Evolutionary conservation across 2,888 invertebrate genomes (phyloP).

Genomic region (Ennomos quercinarius): DNA sequence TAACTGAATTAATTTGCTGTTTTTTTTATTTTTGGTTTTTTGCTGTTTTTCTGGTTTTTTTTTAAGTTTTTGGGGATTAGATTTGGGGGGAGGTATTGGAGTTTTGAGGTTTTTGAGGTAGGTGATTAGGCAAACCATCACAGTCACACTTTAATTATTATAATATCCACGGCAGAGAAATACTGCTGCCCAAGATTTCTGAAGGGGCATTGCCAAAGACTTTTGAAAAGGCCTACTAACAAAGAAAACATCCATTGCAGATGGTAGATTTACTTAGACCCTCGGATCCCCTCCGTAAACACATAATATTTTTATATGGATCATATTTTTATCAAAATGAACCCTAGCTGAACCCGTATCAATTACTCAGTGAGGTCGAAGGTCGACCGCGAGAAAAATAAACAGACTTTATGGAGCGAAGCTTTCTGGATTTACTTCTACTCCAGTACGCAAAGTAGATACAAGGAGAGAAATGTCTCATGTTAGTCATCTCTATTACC

Average conservation of each 20-base stretch:
- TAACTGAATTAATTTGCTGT: too few relatives aligned
- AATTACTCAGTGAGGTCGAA: constrained; percentile 40
- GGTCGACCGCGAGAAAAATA: constrained; percentile 28
- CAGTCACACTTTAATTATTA: too few relatives aligned
- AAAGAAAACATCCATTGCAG: background rate
- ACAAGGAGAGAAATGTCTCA: constrained; percentile 9
- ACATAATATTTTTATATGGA: constrained; percentile 31
- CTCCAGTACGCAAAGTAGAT: background rate
- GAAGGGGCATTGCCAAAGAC: too few relatives aligned
- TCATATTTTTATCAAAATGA: constrained; percentile 35
- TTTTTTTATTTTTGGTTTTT: too few relatives aligned
- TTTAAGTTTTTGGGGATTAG: too few relatives aligned
- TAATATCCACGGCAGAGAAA: background rate
- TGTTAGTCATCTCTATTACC: constrained; percentile 9
- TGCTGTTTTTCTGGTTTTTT: too few relatives aligned
- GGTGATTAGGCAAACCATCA: too few relatives aligned
- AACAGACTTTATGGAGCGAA: constrained; percentile 23
- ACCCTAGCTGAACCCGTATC: constrained; percentile 35
- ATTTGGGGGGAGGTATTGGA: too few relatives aligned
- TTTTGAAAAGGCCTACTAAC: too few relatives aligned
- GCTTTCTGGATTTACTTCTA: constrained; percentile 19
- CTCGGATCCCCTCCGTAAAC: constrained; percentile 16
- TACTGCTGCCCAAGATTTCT: background rate
- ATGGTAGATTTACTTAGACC: constrained; percentile 13
- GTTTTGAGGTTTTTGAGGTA: too few relatives aligned